Conservation (phyloP, 2,113 vertebrate genomes). For the Coptodon bakossiorum region DNA sequence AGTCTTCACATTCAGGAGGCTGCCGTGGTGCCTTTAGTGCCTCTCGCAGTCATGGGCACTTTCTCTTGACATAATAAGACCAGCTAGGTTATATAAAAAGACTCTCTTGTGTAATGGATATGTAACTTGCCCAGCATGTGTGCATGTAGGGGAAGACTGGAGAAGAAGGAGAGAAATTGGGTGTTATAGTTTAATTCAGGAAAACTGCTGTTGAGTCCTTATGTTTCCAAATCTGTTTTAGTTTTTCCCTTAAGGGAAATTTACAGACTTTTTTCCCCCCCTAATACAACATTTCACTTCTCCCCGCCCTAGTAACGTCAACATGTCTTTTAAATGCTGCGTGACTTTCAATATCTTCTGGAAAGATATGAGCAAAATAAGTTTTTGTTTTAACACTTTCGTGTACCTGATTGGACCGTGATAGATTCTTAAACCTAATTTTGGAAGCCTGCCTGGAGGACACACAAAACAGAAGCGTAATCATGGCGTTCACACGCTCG, state of each 20-base stretch:
- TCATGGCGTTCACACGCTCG: not conserved
- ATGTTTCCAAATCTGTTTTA: not conserved
- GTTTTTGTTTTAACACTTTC: not conserved
- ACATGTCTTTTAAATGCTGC: not conserved
- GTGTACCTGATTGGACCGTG: not conserved
- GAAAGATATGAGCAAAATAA: not conserved
- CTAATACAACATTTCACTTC: not conserved
- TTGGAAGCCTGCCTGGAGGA: not conserved
- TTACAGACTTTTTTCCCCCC: not conserved
- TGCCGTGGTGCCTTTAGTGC: not conserved
- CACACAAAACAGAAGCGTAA: not conserved
- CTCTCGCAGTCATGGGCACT: slow-evolving; percentile 14
- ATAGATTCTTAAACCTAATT: not conserved
- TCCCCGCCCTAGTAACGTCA: not conserved
- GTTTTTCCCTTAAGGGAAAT: not conserved
- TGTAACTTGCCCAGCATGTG: slow-evolving; percentile 22
- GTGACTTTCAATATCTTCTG: not conserved
- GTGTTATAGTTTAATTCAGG: not conserved
- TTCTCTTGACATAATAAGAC: slow-evolving; percentile 56
- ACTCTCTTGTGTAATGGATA: slow-evolving; percentile 56
- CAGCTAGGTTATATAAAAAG: slow-evolving; percentile 57
- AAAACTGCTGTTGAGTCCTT: not conserved
- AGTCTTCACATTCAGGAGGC: not conserved
- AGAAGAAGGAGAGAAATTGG: not conserved
- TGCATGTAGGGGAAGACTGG: not conserved